phyloP scores from a whole-genome alignment of 2,888 invertebrate species.

The Leptopilina myrica region DNA sequence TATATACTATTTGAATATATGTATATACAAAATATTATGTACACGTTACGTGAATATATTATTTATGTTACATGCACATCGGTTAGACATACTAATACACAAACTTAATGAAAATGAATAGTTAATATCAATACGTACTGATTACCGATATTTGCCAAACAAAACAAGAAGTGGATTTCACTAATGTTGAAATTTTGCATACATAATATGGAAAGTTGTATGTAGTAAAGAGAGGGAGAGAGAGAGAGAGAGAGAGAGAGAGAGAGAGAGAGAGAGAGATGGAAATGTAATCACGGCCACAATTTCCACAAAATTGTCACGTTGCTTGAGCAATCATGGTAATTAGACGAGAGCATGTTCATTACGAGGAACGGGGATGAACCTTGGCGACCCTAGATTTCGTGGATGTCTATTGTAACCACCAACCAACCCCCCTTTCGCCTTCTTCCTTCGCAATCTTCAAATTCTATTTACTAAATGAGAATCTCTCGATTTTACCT shows the following conservation, averaged over 20 bases:
- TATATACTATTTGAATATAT: too few relatives aligned
- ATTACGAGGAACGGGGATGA: constrained; percentile 58
- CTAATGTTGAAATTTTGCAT: constrained; percentile 31
- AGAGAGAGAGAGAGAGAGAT: not conserved
- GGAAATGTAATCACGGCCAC: constrained; percentile 65
- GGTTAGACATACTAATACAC: too few relatives aligned
- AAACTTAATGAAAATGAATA: not conserved
- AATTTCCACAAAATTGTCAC: constrained; percentile 68
- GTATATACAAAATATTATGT: too few relatives aligned
- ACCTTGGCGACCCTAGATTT: constrained; percentile 23
- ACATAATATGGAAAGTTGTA: constrained; percentile 23
- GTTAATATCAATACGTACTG: not conserved
- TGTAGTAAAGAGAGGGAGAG: not conserved
- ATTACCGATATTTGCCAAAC: constrained; percentile 19
- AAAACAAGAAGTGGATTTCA: not conserved
- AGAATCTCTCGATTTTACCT: not conserved
- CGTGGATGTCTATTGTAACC: constrained; percentile 18
- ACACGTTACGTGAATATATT: too few relatives aligned
- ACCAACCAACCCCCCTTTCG: not conserved
- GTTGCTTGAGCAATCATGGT: constrained; percentile 67
- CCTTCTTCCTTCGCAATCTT: not conserved
- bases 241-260: not conserved
- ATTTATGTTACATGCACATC: too few relatives aligned
- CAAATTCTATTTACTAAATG: constrained; percentile 18
- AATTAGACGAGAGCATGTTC: constrained; percentile 71